Percentiles rank a stretch among this genome's conserved stretches.
Conservation (phyloP, 2,888 invertebrate genomes). For the Vannuccia rotundouncinata region DNA sequence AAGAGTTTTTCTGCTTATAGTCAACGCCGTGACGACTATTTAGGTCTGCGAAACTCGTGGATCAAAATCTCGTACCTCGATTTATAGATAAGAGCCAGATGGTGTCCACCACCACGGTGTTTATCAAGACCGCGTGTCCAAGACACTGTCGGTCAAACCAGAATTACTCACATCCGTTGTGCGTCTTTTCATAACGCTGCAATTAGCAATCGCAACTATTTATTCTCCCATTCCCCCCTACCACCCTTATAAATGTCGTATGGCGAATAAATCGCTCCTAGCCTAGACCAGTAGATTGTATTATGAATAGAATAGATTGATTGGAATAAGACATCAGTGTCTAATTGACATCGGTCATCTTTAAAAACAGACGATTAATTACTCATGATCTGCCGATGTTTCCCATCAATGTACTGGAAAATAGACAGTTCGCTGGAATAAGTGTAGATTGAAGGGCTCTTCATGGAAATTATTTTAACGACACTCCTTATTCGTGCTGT, state of each 20-base stretch:
- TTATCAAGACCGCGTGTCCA: not conserved
- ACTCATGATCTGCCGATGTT: not conserved
- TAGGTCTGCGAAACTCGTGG: not conserved
- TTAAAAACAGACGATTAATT: not conserved
- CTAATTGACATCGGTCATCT: not conserved
- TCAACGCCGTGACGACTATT: not conserved
- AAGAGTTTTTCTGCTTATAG: not conserved
- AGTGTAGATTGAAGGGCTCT: too few species aligned
- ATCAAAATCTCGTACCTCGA: not conserved
- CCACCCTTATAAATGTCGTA: too few species aligned
- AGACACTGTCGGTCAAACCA: not conserved
- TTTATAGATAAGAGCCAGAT: not conserved
- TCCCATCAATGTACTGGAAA: too few species aligned
- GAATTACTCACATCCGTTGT: conserved; percentile 3
- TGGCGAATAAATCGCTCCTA: too few species aligned
- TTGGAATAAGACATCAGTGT: not conserved
- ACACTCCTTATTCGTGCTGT: too few species aligned
- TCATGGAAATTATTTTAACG: too few species aligned
- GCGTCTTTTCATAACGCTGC: not conserved
- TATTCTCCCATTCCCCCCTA: too few species aligned
- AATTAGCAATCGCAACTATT: too few species aligned
- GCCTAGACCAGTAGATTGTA: too few species aligned
- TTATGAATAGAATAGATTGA: not conserved
- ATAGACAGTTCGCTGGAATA: too few species aligned
- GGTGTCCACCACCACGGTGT: not conserved